Base-by-base conservation (phyloP, 2,888 invertebrate species). In the Amblyteles armatorius region DNA sequence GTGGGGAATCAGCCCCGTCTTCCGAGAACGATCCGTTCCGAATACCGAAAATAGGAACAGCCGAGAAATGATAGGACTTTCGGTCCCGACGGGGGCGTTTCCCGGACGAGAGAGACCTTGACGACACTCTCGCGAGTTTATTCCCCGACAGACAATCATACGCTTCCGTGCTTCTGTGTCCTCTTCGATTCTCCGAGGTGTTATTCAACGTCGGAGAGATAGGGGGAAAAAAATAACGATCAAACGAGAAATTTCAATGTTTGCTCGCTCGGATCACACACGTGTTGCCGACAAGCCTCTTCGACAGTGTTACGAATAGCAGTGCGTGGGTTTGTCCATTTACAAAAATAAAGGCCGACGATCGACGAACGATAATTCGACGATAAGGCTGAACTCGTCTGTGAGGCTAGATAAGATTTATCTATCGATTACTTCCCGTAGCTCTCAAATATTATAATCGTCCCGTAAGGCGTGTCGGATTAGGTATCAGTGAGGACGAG, bases 161-260 rank as follows among this genome's bases (percentile, higher is more conserved):
- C 29, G 36, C 33, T 5, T 26, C 36, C 55, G 22, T 48, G 22
- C 65, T 52, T 22, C 22, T 84, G 78, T 77, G 84, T 79, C 69
- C 81, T 87, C 86, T 87, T 84, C 86, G 89, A 86, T 88, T 88
- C 87, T 88, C 83, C 69, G 33, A 82, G 76, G 60, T 84, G 80
- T 67, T 79, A 79, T 84, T 83, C 74, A 57, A 71, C 85, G 87
- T 87, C 84, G 81, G 81, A 63, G 83, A 36, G 63, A 13, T 22
- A 0, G 2, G 16, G 22, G 19, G 3, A 5, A 77, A 82, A 82
- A 77, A 71, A 63, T 7, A 55, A 63, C 52, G 44, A 82, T 81
- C 48, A 77, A 82, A 77, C 44, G 71, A 50, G 57, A 44, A 81
- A 76, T 68, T 76, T 44, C 16, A 33, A 60, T 74, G 50, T 68